phyloP scores from a whole-genome alignment of 2,113 vertebrate species.

The Oceanites oceanicus region DNA sequence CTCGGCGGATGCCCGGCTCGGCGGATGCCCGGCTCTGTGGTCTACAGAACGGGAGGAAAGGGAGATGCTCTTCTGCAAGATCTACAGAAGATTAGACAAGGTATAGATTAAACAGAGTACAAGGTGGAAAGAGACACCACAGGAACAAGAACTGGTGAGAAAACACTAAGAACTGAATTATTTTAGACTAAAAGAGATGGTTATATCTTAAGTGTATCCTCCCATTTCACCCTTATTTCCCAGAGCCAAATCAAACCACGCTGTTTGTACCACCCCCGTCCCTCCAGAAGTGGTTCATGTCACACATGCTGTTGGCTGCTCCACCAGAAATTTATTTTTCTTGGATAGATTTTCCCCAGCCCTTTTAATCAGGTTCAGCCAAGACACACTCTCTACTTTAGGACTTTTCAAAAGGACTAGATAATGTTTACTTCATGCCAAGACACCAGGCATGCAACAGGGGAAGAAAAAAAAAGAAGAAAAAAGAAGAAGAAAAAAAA shows the following conservation, averaged over 20 bases:
- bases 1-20: fast-evolving
- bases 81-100: background rate
- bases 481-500: too few species aligned
- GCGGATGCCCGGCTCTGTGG: fast-evolving
- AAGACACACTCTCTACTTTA: background rate
- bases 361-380: slow-evolving; percentile 13
- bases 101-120: background rate
- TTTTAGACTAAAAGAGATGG: background rate
- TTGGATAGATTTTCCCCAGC: background rate
- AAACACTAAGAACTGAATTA: background rate
- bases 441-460: background rate
- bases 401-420: background rate
- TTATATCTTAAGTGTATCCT: background rate
- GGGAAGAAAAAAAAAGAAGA: background rate
- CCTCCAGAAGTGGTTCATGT: background rate
- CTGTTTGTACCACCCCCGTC: background rate
- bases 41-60: background rate
- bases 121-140: background rate
- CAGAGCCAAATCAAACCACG: background rate
- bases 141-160: background rate
- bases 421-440: background rate
- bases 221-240: background rate
- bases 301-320: background rate
- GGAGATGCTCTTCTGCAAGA: background rate
- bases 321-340: slow-evolving; percentile 1